A percentile compares a stretch with the other conserved stretches of the same genome.
phyloP scores from a whole-genome alignment of 2,113 vertebrate species.

The Alectura lathami region DNA sequence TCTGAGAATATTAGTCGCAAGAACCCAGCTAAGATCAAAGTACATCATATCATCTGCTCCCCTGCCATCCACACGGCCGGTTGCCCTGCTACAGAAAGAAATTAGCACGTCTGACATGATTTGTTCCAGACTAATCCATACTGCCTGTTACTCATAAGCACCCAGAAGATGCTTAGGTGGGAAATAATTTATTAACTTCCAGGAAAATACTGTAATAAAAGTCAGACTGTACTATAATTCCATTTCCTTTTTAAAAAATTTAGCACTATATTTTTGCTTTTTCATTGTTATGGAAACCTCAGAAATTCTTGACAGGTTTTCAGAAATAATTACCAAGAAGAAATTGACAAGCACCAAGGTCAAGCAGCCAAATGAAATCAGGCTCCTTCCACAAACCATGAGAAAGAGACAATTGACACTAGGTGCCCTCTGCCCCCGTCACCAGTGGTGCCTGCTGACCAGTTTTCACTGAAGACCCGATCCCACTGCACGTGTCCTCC shows the following conservation, averaged over 20 bases:
- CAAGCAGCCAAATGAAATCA: background rate
- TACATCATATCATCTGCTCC: background rate
- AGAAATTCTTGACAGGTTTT: background rate
- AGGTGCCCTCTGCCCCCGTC: background rate
- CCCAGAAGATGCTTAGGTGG: background rate
- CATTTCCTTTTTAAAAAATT: background rate
- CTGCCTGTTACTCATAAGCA: background rate
- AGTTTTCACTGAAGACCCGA: background rate
- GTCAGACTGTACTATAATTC: background rate
- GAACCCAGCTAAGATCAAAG: background rate
- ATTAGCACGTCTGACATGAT: background rate
- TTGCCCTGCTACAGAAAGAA: background rate
- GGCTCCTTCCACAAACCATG: background rate
- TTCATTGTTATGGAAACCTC: constrained; percentile 10
- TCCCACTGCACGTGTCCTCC: background rate
- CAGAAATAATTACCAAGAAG: background rate
- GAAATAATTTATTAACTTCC: constrained; percentile 15
- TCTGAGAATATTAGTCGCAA: background rate
- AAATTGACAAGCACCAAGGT: background rate
- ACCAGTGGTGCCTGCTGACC: background rate
- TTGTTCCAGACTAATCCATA: background rate
- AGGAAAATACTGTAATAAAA: constrained; percentile 4
- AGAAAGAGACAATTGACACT: background rate
- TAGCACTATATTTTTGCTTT: background rate
- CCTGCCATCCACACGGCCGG: background rate